Evolutionary conservation across 1,140 invertebrate genomes (phyloP).

Genomic region (Adelges cooleyi): DNA sequence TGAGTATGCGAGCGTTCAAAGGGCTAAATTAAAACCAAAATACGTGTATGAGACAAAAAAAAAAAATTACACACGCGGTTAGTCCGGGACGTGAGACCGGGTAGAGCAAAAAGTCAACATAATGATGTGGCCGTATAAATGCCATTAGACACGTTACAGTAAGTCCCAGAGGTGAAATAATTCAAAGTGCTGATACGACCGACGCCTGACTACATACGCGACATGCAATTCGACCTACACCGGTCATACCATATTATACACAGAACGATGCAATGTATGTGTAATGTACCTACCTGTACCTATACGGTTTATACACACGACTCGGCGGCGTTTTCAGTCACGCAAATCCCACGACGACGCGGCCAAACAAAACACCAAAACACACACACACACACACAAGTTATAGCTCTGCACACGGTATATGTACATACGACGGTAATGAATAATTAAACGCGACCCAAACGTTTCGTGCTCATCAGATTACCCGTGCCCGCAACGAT

Average conservation of each 20-base stretch:
- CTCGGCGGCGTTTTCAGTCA: background rate
- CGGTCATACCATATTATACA: no score
- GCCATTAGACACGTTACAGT: constrained; percentile 2
- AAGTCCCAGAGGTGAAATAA: constrained; percentile 26
- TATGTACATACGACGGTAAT: background rate
- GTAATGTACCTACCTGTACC: background rate
- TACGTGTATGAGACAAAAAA: background rate
- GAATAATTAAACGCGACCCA: constrained; percentile 12
- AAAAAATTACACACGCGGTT: background rate
- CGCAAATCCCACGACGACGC: constrained; percentile 15
- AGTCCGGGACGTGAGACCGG: no score
- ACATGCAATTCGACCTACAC: background rate
- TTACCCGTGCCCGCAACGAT: no score
- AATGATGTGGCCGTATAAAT: constrained; percentile 16
- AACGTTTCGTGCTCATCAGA: no score
- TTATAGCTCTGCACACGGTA: no score
- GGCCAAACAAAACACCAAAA: background rate
- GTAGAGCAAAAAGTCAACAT: background rate
- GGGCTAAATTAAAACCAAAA: background rate
- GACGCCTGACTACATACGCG: background rate
- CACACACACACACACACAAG: background rate
- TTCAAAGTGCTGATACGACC: constrained; percentile 14
- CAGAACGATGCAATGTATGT: background rate
- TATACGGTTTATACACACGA: background rate
- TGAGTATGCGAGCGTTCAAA: background rate